Evolutionary conservation across 2,113 vertebrate species (phyloP).

Genomic region (Caloenas nicobarica): DNA sequence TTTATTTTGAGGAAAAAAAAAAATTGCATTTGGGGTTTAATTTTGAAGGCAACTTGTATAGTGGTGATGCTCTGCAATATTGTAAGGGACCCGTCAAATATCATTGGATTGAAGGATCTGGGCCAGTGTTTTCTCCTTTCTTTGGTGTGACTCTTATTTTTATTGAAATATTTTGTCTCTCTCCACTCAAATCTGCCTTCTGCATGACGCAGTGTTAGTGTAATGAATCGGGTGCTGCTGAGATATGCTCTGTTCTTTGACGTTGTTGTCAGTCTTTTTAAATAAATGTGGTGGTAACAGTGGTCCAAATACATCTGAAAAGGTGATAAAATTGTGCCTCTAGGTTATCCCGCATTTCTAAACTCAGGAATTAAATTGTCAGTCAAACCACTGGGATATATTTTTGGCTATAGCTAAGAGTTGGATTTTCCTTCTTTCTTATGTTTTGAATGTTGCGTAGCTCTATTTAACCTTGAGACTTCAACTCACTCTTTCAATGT

Average conservation of each 20-base stretch:
- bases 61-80: not conserved
- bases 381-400: constrained; percentile 30
- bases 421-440: constrained; percentile 25
- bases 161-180: not conserved
- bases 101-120: not conserved
- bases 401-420: not conserved
- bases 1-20: not conserved
- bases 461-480: constrained; percentile 60
- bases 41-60: not conserved
- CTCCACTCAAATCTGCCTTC: not conserved
- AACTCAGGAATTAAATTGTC: constrained; percentile 27
- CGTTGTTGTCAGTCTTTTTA: not conserved
- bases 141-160: not conserved
- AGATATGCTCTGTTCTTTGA: not conserved
- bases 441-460: not conserved
- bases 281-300: not conserved
- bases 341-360: constrained; percentile 52
- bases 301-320: not conserved
- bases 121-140: not conserved
- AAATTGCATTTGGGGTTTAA: not conserved
- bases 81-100: not conserved
- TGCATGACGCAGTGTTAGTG: not conserved
- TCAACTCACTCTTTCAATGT: not conserved
- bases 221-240: not conserved
- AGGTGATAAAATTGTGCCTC: constrained; percentile 7